phyloP scores from a whole-genome alignment of 2,888 invertebrate genomes.

The Eledona agricola region DNA sequence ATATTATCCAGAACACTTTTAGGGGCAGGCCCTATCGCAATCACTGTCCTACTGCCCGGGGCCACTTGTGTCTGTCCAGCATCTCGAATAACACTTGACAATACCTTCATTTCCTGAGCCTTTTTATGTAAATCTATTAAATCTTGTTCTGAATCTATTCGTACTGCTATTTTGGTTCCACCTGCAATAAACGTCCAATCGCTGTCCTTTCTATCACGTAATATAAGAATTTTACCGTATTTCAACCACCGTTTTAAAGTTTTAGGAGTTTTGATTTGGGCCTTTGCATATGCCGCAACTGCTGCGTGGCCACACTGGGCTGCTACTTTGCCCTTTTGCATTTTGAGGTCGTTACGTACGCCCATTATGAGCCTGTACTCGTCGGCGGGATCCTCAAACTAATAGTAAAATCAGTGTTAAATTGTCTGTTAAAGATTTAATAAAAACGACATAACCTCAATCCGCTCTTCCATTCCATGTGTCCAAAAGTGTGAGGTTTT shows the following conservation, averaged over 20 bases:
- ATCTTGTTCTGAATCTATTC: constrained; percentile 79
- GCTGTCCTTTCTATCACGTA: background rate
- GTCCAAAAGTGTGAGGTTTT: no score
- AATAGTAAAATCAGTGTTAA: constrained; percentile 25
- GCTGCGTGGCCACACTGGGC: constrained; percentile 97
- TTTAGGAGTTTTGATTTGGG: constrained; percentile 69
- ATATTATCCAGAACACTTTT: constrained; percentile 79
- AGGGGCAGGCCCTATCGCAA: constrained; percentile 93
- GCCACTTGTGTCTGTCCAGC: constrained; percentile 95
- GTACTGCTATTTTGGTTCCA: constrained; percentile 88
- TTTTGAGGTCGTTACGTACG: constrained; percentile 88
- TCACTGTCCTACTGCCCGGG: constrained; percentile 86
- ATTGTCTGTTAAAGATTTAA: background rate
- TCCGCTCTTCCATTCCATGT: constrained; percentile 55
- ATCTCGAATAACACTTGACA: constrained; percentile 82
- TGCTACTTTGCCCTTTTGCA: constrained; percentile 95
- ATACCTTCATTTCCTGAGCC: constrained; percentile 75
- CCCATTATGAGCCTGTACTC: constrained; percentile 86
- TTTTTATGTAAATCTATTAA: constrained; percentile 73
- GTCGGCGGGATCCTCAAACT: constrained; percentile 59
- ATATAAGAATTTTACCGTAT: constrained; percentile 45
- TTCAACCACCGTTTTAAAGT: constrained; percentile 68
- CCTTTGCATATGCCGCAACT: constrained; percentile 82
- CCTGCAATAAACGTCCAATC: constrained; percentile 58
- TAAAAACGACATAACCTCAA: constrained; percentile 49